Percentiles rank a stretch among this genome's conserved stretches.
These are phyloP conservation scores for Prietella phreatophila DNA, from an alignment of 2,113 vertebrate species.

Conservation along the genomic window DNA sequence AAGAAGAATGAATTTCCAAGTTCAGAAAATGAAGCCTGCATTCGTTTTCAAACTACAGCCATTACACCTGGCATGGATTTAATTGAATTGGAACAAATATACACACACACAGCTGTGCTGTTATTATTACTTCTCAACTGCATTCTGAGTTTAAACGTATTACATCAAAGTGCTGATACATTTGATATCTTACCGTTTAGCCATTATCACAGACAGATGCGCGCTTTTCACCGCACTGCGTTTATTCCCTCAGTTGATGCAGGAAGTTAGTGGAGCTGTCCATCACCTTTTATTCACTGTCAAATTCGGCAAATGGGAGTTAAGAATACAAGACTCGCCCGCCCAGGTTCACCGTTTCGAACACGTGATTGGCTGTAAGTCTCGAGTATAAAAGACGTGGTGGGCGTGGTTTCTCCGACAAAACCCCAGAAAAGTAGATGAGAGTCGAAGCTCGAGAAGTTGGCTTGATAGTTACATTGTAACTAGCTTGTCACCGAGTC, in stretches of 20 bases:
- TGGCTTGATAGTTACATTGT: background rate
- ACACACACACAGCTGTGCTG: background rate
- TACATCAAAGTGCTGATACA: background rate
- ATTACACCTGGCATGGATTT: background rate
- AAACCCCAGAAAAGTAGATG: background rate
- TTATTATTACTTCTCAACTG: background rate
- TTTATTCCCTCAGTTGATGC: no score
- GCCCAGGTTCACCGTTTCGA: background rate
- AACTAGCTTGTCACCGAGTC: background rate
- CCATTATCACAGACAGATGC: background rate
- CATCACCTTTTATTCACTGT: background rate
- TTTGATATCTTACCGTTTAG: background rate
- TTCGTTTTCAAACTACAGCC: background rate
- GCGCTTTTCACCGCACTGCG: accelerated
- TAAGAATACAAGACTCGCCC: background rate
- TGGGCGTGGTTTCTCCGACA: background rate
- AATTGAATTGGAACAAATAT: background rate
- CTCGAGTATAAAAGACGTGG: background rate
- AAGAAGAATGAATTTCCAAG: background rate
- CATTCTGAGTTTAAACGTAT: background rate
- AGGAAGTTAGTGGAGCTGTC: background rate
- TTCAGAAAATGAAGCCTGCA: background rate
- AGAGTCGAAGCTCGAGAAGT: background rate
- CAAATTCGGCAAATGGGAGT: background rate
- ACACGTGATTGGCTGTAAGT: background rate